These are phyloP conservation scores for Augiades crinisus DNA, from an alignment of 2,888 invertebrate species.

Conservation along the genomic window DNA sequence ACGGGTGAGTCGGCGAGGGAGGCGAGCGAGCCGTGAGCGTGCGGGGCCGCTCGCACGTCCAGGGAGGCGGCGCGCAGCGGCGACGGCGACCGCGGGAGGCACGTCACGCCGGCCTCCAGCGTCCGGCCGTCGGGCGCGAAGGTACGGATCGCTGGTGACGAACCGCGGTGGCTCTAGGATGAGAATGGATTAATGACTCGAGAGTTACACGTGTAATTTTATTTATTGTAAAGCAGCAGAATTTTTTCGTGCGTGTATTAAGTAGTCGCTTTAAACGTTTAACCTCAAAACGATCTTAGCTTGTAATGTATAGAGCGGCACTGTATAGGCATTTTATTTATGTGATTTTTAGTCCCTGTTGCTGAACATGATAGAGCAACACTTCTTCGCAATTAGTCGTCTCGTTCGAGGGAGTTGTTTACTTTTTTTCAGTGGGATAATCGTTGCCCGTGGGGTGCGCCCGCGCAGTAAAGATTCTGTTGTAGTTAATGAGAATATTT, in stretches of 20 bases:
- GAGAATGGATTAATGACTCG: too few relatives aligned
- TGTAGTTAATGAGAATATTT: slow-evolving; percentile 22
- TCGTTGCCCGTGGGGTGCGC: slow-evolving; percentile 9
- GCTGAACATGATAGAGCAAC: slow-evolving; percentile 13
- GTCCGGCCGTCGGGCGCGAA: slow-evolving; percentile 91
- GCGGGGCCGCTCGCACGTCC: slow-evolving; percentile 87
- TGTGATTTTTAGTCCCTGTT: too few relatives aligned
- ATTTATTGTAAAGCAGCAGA: too few relatives aligned
- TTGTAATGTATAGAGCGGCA: too few relatives aligned
- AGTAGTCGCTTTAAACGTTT: too few relatives aligned
- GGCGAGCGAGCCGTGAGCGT: slow-evolving; percentile 87
- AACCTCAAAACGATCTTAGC: too few relatives aligned
- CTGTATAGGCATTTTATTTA: too few relatives aligned
- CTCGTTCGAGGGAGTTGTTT: slow-evolving; percentile 12
- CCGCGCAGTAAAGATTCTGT: slow-evolving; percentile 2
- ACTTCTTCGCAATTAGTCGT: slow-evolving; percentile 23
- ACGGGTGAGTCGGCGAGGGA: slow-evolving; percentile 81
- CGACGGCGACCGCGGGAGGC: slow-evolving; percentile 87
- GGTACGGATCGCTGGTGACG: slow-evolving; percentile 91
- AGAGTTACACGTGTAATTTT: too few relatives aligned
- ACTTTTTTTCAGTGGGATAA: slow-evolving; percentile 22
- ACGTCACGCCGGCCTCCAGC: slow-evolving; percentile 73
- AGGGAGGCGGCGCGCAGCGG: slow-evolving; percentile 89
- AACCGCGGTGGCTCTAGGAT: slow-evolving; percentile 87
- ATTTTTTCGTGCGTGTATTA: too few relatives aligned